A percentile compares a stretch with the other conserved stretches of the same genome.
Evolutionary conservation across 2,113 vertebrate genomes (phyloP).

Genomic region (Cepphus grylle): DNA sequence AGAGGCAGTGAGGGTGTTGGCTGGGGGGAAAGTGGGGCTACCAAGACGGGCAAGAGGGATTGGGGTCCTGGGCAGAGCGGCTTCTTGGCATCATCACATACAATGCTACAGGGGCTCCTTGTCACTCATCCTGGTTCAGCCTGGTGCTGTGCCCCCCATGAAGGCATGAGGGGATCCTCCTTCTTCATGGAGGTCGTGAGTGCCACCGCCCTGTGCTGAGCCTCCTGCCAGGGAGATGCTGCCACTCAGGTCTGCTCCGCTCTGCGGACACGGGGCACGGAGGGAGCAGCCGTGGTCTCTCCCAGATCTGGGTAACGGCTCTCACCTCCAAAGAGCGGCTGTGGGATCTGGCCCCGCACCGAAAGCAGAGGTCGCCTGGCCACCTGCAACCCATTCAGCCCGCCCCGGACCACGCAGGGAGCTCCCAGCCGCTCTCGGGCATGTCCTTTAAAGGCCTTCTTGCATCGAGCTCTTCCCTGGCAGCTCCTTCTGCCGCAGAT

Average conservation of each 20-base stretch:
- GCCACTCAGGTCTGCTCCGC: rapidly evolving
- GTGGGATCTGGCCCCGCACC: neutral
- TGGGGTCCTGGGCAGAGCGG: neutral
- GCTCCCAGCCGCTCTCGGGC: neutral
- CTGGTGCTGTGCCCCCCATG: neutral
- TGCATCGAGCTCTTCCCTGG: neutral
- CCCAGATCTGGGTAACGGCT: neutral
- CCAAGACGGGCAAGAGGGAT: neutral
- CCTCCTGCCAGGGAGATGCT: neutral
- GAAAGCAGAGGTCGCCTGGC: neutral
- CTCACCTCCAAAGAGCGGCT: rapidly evolving
- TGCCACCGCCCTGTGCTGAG: neutral
- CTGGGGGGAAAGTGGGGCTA: neutral
- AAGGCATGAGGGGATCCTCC: neutral
- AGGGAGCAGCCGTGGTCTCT: rapidly evolving
- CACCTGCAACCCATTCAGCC: neutral
- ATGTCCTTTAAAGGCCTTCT: slow-evolving; percentile 65
- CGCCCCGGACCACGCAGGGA: neutral
- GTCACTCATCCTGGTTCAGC: neutral
- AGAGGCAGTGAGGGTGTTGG: neutral
- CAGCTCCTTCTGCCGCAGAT: neutral
- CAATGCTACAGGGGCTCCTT: neutral
- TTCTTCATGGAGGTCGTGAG: neutral
- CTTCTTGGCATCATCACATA: neutral
- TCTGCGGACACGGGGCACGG: rapidly evolving